Evolutionary conservation across 1,140 invertebrate genomes (phyloP).

Genomic region (Glomeris maerens): DNA sequence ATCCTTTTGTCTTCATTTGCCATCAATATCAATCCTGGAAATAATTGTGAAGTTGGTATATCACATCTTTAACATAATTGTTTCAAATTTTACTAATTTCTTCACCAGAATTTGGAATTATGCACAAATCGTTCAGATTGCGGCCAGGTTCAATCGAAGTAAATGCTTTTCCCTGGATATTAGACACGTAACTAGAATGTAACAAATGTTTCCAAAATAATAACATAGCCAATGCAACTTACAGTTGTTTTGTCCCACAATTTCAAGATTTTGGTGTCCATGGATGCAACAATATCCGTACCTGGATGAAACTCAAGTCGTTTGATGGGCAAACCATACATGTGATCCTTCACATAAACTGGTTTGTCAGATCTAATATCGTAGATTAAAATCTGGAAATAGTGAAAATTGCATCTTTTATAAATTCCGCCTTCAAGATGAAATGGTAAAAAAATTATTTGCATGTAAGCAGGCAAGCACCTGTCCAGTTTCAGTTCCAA

Average conservation of each 20-base stretch:
- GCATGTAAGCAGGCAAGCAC: slow-evolving; percentile 26
- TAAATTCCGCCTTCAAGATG: not conserved
- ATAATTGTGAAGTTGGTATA: slow-evolving; percentile 6
- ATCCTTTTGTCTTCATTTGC: slow-evolving; percentile 91
- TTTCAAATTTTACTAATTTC: slow-evolving; percentile 1
- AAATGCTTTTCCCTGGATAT: slow-evolving; percentile 69
- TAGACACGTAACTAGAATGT: slow-evolving; percentile 21
- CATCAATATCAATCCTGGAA: slow-evolving; percentile 64
- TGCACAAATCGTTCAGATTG: slow-evolving; percentile 78
- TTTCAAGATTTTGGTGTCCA: slow-evolving; percentile 84
- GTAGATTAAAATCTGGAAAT: slow-evolving; percentile 59
- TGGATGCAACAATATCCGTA: slow-evolving; percentile 65
- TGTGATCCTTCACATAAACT: slow-evolving; percentile 80
- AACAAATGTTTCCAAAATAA: slow-evolving; percentile 1
- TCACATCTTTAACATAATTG: not conserved
- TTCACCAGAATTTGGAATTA: slow-evolving; percentile 63
- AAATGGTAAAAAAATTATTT: not conserved
- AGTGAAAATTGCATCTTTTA: slow-evolving; percentile 7
- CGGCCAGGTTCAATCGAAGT: slow-evolving; percentile 72
- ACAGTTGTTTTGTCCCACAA: slow-evolving; percentile 86
- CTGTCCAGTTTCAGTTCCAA: slow-evolving; percentile 86
- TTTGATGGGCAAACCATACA: slow-evolving; percentile 83
- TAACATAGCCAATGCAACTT: slow-evolving; percentile 25
- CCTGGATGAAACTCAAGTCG: slow-evolving; percentile 69
- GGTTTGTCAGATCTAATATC: slow-evolving; percentile 87